Percentiles rank a stretch among this genome's conserved stretches.
phyloP scores from a whole-genome alignment of 1,140 invertebrate genomes.

The Caenorhabditis elegans region WBcel235 BX284604.4:7041001-7041500 shows the following conservation, averaged over 20 bases:
- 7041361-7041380: background rate
- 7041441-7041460: background rate
- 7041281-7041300: constrained; percentile 29
- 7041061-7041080: constrained; percentile 75
- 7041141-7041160: constrained; percentile 88
- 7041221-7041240: background rate
- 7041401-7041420: background rate
- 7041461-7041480: background rate
- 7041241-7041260: background rate
- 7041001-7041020: constrained; percentile 82
- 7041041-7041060: constrained; percentile 85
- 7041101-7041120: constrained; percentile 89
- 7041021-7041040: constrained; percentile 73
- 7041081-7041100: constrained; percentile 74
- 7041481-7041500: background rate
- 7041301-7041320: background rate
- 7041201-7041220: background rate
- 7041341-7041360: background rate
- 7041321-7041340: background rate
- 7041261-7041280: constrained; percentile 33
- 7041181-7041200: constrained; percentile 70
- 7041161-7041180: constrained; percentile 76
- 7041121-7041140: constrained; percentile 81
- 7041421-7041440: background rate
- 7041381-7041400: background rate